These are phyloP conservation scores for Tragelaphus strepsiceros DNA, from an alignment of 2,113 vertebrate genomes.

Conservation along the genomic window DNA sequence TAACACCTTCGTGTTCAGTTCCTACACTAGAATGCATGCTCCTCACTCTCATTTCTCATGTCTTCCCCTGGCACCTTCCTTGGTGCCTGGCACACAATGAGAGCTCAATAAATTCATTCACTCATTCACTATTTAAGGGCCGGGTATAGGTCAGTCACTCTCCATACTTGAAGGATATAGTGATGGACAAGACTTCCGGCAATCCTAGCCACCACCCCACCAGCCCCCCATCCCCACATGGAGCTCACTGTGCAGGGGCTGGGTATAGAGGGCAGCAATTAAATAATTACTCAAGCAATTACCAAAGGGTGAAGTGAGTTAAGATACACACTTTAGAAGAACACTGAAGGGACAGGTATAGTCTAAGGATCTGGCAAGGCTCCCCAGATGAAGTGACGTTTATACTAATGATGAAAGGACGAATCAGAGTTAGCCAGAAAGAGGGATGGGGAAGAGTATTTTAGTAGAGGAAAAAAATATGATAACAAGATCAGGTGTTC, in stretches of 20 bases:
- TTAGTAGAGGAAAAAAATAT: not conserved
- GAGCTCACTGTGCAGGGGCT: not conserved
- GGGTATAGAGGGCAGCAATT: not conserved
- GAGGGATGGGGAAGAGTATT: not conserved
- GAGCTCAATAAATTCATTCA: not conserved
- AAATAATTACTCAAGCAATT: not conserved
- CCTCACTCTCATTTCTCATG: not conserved
- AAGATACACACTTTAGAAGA: not conserved
- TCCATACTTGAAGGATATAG: not conserved
- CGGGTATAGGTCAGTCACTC: not conserved
- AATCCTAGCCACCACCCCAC: not conserved
- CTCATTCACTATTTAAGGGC: not conserved
- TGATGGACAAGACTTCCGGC: not conserved
- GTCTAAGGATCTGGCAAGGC: not conserved
- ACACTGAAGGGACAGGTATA: not conserved
- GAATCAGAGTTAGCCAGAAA: not conserved
- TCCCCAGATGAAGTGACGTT: not conserved
- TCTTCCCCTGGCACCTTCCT: not conserved
- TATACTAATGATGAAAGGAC: not conserved
- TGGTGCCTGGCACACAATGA: not conserved
- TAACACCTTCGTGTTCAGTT: not conserved
- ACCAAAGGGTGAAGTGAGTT: not conserved
- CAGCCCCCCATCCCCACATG: not conserved
- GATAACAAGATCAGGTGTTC: not conserved
- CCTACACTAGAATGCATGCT: not conserved